These are phyloP conservation scores for Sceliomorpha sp. DNA, from an alignment of 2,888 invertebrate genomes.

Conservation along the genomic window DNA sequence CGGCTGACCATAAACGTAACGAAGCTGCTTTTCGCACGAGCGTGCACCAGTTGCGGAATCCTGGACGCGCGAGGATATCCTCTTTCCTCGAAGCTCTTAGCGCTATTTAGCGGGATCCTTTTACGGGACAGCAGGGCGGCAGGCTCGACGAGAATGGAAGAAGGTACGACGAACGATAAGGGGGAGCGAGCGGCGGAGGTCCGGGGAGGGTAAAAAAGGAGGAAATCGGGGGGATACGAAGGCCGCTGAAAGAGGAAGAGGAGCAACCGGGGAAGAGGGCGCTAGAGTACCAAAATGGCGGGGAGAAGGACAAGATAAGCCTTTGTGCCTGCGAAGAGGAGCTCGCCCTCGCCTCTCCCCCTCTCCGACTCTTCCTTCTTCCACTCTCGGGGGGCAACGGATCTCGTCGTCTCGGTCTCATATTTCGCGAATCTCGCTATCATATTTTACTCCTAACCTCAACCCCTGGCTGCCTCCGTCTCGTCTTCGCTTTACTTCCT, in stretches of 20 bases:
- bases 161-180: slow-evolving; percentile 57
- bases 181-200: slow-evolving; percentile 54
- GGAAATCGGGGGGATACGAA: slow-evolving; percentile 42
- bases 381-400: slow-evolving; percentile 53
- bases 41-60: slow-evolving; percentile 59
- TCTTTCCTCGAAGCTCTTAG: slow-evolving; percentile 73
- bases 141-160: slow-evolving; percentile 68
- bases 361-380: too few relatives aligned
- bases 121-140: slow-evolving; percentile 68
- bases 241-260: slow-evolving; percentile 21
- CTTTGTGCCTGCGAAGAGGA: slow-evolving; percentile 67
- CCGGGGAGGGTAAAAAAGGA: slow-evolving; percentile 41
- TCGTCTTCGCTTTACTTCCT: slow-evolving; percentile 21
- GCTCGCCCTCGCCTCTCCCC: slow-evolving; percentile 23
- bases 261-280: slow-evolving; percentile 33
- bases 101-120: slow-evolving; percentile 73
- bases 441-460: slow-evolving; percentile 74
- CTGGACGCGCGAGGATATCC: slow-evolving; percentile 68
- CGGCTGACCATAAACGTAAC: slow-evolving; percentile 47
- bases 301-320: slow-evolving; percentile 73
- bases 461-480: slow-evolving; percentile 13
- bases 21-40: slow-evolving; percentile 30
- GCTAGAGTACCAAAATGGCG: slow-evolving; percentile 70
- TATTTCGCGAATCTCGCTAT: slow-evolving; percentile 78
- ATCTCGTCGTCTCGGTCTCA: slow-evolving; percentile 70